Base-by-base conservation (phyloP, 2,797 vertebrate genomes). In the Corythornis leucogaster region DNA sequence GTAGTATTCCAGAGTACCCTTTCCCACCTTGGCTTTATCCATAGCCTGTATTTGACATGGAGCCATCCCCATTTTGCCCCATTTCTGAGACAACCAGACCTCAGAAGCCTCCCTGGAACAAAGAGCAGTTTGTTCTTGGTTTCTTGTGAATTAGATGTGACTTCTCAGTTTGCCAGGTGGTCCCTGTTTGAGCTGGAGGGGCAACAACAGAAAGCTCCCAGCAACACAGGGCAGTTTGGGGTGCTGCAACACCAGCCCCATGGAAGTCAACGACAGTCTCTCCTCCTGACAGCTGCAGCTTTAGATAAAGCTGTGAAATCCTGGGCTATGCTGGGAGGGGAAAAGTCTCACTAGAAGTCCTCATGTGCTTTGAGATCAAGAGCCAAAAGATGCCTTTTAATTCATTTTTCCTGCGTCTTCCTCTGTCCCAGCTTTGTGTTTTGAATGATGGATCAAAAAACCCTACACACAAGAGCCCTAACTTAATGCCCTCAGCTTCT, bases 1-100 rank as follows among this genome's bases (percentile, higher is more conserved):
- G 6, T 75, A 75, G 38, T 89, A 80, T 77, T 87, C 25, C 54
- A 62, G 48, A 76, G 55, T 59, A 91, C 71, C 40, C 35, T 89
- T 91, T 80, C 76, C 46, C 0, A 2, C 48, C 53, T 75, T 85
- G 66, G 35, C 25, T 35, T 92, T 92, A 73, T n/a, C 48, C 25
- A 10, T 35, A 54, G 68, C 24, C 45, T 87, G 5, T 69, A 20
- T 91, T 71, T 76, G 40, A 42, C 1, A 1, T 51, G 61, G 70
- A 76, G 19, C 48, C 12, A 19, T 66, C 58, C 15, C 26, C 33
- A 15, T 20, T 75, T 73, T 59, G 38, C 70, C 55, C 61, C 12
- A 12, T 83, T 83, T 71, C 57, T 83, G 77, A 30, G 25, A 50
- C 50, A 75, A 0, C 18, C 18, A 35, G 11, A 42, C 28, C 24